Base-by-base conservation (phyloP, 2,797 vertebrate genomes). In the Halcyon badia region DNA sequence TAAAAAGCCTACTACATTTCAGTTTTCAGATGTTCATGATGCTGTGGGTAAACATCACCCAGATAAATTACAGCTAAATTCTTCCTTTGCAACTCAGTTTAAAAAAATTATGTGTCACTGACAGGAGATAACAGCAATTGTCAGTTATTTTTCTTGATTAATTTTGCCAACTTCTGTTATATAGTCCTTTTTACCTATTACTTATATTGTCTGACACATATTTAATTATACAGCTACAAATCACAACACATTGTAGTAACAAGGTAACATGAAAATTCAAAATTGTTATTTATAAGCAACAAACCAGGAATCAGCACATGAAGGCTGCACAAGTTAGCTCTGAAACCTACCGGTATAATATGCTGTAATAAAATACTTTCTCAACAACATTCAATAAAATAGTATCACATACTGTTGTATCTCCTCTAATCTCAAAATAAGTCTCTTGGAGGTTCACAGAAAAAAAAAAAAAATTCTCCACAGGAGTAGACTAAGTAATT, bases 21-120 rank as follows among this genome's bases (percentile, higher is more conserved):
- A 87, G 12, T 79, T 88, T 62, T 52, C 57, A 78, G 12, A 49
- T 92, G 54, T 82, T 56, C 58, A 25, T 57, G 35, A 25, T 58
- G 28, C 8, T 64, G 28, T 75, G 35, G 33, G 37, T 64, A 96
- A 85, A 93, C 39, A 86, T 33, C 30, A 52, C 51, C 15, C n/a
- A 80, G 64, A 57, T 51, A 80, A 71, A 94, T 88, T 87, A 68
- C 18, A 90, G 65, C 7, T 87, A 90, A 96, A 88, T 91, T 64
- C 30, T 92, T 57, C 10, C 62, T 83, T 86, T 3, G 16, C 82
- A 83, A 19, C 46, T 94, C 52, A 41, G 30, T 62, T 83, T 1
- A 89, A 91, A 65, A 97, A 68, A 91, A 91, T 24, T 73, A 20
- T 20, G 7, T 66, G 68, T 80, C 41, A 82, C 22, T 91, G 57